These are phyloP conservation scores for Bradypus variegatus DNA, from an alignment of 2,797 vertebrate species.

Conservation along the genomic window DNA sequence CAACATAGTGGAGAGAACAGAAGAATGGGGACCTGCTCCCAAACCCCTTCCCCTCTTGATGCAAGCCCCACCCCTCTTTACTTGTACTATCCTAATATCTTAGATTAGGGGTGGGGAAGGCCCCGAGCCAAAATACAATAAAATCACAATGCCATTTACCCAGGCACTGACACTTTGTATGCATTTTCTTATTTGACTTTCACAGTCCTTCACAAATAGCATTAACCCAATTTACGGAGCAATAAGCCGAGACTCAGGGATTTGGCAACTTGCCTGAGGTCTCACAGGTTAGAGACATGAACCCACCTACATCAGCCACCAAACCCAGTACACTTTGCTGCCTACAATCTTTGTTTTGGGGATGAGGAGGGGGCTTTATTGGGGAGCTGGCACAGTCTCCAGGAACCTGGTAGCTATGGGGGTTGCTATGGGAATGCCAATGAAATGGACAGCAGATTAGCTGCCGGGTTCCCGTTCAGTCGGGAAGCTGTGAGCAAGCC, in stretches of 20 bases:
- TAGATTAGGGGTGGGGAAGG: neutral
- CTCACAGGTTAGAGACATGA: neutral
- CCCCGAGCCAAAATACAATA: neutral
- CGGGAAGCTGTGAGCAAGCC: conserved; percentile 31
- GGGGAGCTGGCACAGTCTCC: conserved; percentile 42
- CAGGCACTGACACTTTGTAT: neutral
- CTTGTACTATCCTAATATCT: neutral
- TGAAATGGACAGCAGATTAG: conserved; percentile 50
- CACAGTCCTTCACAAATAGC: too few species aligned
- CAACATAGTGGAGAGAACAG: neutral
- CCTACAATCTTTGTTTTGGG: neutral
- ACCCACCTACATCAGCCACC: neutral
- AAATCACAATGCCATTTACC: neutral
- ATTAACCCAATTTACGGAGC: conserved; percentile 9
- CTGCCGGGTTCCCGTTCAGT: conserved; percentile 33
- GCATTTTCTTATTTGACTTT: neutral
- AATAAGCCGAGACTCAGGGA: conserved; percentile 4
- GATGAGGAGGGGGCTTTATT: neutral
- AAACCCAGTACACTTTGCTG: neutral
- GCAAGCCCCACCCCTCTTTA: neutral
- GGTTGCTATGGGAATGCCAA: conserved; percentile 55
- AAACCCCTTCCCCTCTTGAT: neutral
- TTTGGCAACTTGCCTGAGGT: neutral
- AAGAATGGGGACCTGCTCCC: neutral
- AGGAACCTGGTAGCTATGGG: conserved; percentile 46